Percentiles rank a stretch among this genome's conserved stretches.
Evolutionary conservation across 2,113 vertebrate genomes (phyloP).

Genomic region (Rynchops niger): DNA sequence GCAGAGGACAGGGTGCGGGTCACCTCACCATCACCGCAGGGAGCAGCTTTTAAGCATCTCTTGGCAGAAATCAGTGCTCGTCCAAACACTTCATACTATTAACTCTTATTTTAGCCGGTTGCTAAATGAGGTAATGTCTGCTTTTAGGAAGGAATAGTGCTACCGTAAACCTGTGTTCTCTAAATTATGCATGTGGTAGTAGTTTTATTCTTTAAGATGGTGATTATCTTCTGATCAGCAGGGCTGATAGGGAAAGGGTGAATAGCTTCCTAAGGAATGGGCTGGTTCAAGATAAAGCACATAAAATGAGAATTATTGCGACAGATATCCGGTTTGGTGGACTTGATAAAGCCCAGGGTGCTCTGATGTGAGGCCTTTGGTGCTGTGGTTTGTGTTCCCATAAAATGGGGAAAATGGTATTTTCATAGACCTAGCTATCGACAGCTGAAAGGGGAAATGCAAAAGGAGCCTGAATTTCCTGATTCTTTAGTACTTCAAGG

Average conservation of each 20-base stretch:
- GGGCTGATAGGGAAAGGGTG: neutral
- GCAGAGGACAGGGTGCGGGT: neutral
- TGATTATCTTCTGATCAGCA: neutral
- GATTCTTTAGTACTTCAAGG: neutral
- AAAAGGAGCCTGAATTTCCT: neutral
- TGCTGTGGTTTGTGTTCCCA: neutral
- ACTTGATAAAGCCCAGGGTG: neutral
- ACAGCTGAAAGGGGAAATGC: neutral
- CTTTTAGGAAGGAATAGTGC: neutral
- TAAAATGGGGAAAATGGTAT: neutral
- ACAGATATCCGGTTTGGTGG: neutral
- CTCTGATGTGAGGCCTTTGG: neutral
- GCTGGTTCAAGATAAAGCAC: neutral
- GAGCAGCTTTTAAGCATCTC: neutral
- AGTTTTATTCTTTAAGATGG: neutral
- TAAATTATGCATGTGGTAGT: neutral
- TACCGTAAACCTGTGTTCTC: neutral
- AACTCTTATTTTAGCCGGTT: neutral
- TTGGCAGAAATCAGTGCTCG: neutral
- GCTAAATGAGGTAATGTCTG: conserved; percentile 43
- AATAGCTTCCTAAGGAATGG: accelerated
- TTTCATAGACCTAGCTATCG: neutral
- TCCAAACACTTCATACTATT: neutral
- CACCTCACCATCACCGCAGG: accelerated
- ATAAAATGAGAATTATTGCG: neutral